Percentiles rank a stretch among this genome's conserved stretches.
Evolutionary conservation across 2,113 vertebrate species (phyloP).

Genomic region (Petromus typicus): DNA sequence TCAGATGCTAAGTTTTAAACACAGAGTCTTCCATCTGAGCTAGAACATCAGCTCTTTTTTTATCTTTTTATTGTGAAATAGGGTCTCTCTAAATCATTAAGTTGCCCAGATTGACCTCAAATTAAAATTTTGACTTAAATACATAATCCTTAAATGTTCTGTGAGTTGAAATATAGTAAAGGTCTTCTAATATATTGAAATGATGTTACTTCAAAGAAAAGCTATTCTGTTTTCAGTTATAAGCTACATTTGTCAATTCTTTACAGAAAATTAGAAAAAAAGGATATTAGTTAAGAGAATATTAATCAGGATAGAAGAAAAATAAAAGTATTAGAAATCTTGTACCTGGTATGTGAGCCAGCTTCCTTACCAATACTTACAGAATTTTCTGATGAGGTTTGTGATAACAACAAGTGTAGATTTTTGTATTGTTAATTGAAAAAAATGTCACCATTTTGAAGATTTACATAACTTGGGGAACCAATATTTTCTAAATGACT

Average conservation of each 20-base stretch:
- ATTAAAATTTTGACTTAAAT: not conserved
- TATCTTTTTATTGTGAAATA: not conserved
- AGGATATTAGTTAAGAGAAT: slow-evolving; percentile 12
- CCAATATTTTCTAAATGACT: not conserved
- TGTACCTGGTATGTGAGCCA: not conserved
- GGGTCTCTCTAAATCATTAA: not conserved
- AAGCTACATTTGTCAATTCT: not conserved
- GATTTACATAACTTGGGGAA: not conserved
- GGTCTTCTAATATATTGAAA: not conserved
- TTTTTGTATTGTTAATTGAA: not conserved
- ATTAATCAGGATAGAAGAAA: slow-evolving; percentile 22
- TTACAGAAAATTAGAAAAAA: not conserved
- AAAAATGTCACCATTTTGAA: not conserved
- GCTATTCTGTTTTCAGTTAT: not conserved
- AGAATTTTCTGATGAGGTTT: not conserved
- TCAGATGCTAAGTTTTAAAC: not conserved
- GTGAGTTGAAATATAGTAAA: not conserved
- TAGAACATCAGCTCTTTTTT: not conserved
- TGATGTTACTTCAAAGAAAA: not conserved
- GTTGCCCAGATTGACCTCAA: not conserved
- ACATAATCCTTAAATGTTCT: not conserved
- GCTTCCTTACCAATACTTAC: not conserved
- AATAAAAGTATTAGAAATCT: not conserved
- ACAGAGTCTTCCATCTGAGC: not conserved
- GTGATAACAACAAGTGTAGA: not conserved